A percentile compares a stretch with the other conserved stretches of the same genome.
phyloP scores from a whole-genome alignment of 1,140 invertebrate genomes.

The Saccostrea echinata region DNA sequence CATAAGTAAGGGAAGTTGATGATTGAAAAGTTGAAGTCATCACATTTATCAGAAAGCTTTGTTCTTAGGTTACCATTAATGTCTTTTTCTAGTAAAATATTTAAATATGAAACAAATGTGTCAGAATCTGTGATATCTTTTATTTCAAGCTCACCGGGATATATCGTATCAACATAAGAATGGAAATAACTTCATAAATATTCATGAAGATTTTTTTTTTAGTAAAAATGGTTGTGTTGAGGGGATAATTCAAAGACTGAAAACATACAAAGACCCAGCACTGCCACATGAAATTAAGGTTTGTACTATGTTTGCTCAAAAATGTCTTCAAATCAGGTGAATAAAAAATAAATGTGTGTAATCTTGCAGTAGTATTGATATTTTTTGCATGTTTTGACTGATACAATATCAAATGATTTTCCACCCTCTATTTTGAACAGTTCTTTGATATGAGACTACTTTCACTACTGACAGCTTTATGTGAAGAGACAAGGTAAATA shows the following conservation, averaged over 20 bases:
- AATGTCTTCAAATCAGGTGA: neutral
- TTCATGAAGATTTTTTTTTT: conserved; percentile 45
- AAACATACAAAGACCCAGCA: conserved; percentile 84
- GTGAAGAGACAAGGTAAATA: conserved; percentile 83
- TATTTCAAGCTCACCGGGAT: too few relatives aligned
- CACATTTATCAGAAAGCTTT: too few relatives aligned
- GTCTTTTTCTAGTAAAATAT: too few relatives aligned
- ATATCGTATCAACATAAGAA: too few relatives aligned
- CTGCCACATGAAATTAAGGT: conserved; percentile 87
- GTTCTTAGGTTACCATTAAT: too few relatives aligned
- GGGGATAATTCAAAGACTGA: conserved; percentile 88
- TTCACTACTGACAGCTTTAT: conserved; percentile 92
- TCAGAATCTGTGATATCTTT: too few relatives aligned
- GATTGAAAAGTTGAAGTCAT: too few relatives aligned
- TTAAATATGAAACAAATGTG: too few relatives aligned
- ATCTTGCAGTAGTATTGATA: neutral
- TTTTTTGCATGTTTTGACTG: too few relatives aligned
- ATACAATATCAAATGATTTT: neutral
- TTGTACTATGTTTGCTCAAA: conserved; percentile 12
- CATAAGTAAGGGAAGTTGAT: too few relatives aligned
- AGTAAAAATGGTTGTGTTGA: conserved; percentile 87
- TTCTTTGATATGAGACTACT: conserved; percentile 93
- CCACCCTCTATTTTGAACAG: conserved; percentile 71
- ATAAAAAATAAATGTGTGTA: neutral
- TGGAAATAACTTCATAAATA: too few relatives aligned